Evolutionary conservation across 2,797 vertebrate genomes (phyloP).

Genomic region (Microctenopoma stevenorrisi): DNA sequence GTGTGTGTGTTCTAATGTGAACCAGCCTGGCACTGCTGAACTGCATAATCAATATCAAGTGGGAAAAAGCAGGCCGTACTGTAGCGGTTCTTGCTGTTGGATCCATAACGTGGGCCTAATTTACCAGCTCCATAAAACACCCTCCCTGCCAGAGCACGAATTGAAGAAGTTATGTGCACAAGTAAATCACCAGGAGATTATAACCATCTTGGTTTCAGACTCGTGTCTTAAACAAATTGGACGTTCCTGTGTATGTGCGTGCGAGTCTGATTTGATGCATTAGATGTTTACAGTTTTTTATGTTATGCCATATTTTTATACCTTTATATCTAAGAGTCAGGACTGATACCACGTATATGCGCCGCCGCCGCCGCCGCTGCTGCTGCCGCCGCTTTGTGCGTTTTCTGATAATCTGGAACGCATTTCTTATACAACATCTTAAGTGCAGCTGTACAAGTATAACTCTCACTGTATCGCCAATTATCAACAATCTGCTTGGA

Average conservation of each 20-base stretch:
- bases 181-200: slow-evolving; percentile 64
- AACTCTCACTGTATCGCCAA: slow-evolving; percentile 31
- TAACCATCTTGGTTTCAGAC: slow-evolving; percentile 45
- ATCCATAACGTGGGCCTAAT: slow-evolving; percentile 80
- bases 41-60: slow-evolving; percentile 76
- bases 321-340: slow-evolving; percentile 4
- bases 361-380: slow-evolving; percentile 7
- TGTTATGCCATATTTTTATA: background rate
- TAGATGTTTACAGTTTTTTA: background rate
- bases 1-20: slow-evolving; percentile 56
- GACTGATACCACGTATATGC: slow-evolving; percentile 7
- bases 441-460: slow-evolving; percentile 56
- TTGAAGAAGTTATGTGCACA: slow-evolving; percentile 69
- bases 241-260: slow-evolving; percentile 17
- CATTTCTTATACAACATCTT: slow-evolving; percentile 42
- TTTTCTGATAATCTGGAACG: slow-evolving; percentile 39
- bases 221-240: slow-evolving; percentile 29
- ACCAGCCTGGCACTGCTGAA: slow-evolving; percentile 67
- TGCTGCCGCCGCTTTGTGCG: slow-evolving; percentile 17
- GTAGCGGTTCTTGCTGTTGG: slow-evolving; percentile 76
- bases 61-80: slow-evolving; percentile 54
- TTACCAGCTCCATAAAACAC: slow-evolving; percentile 82
- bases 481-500: slow-evolving; percentile 44
- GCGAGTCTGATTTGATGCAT: slow-evolving; percentile 23
- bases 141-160: slow-evolving; percentile 60